phyloP scores from a whole-genome alignment of 2,888 invertebrate species.

The Julus scanicus region DNA sequence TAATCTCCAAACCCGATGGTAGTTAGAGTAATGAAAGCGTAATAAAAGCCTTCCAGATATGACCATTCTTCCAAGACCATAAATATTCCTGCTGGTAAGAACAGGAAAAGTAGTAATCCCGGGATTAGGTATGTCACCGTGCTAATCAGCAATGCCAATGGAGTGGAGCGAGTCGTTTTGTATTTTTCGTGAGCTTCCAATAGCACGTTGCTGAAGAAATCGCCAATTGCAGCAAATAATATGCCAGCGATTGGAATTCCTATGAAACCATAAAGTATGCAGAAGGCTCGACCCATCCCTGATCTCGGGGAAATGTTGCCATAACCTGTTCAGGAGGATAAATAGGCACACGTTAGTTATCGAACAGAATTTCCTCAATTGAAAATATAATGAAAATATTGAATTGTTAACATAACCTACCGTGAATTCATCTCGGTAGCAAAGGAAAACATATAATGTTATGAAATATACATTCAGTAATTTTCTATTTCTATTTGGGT shows the following conservation, averaged over 20 bases:
- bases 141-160: conserved; percentile 79
- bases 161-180: conserved; percentile 69
- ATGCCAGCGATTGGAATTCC: conserved; percentile 87
- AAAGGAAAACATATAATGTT: not conserved
- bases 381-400: not conserved
- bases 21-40: conserved; percentile 72
- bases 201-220: conserved; percentile 74
- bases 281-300: conserved; percentile 80
- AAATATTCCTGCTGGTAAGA: conserved; percentile 86
- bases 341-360: not conserved
- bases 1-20: conserved; percentile 91
- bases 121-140: conserved; percentile 87
- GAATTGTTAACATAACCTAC: not conserved
- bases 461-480: not conserved
- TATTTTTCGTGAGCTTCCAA: conserved; percentile 56
- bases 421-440: conserved; percentile 4
- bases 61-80: conserved; percentile 87
- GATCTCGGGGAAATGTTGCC: conserved; percentile 90
- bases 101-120: conserved; percentile 86
- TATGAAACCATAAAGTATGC: conserved; percentile 87
- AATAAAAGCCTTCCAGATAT: conserved; percentile 85
- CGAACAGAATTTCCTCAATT: not conserved
- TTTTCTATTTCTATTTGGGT: no score
- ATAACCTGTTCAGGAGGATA: conserved; percentile 74
- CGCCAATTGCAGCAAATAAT: conserved; percentile 80